phyloP scores from a whole-genome alignment of 2,113 vertebrate species.

The Pandion haliaetus region DNA sequence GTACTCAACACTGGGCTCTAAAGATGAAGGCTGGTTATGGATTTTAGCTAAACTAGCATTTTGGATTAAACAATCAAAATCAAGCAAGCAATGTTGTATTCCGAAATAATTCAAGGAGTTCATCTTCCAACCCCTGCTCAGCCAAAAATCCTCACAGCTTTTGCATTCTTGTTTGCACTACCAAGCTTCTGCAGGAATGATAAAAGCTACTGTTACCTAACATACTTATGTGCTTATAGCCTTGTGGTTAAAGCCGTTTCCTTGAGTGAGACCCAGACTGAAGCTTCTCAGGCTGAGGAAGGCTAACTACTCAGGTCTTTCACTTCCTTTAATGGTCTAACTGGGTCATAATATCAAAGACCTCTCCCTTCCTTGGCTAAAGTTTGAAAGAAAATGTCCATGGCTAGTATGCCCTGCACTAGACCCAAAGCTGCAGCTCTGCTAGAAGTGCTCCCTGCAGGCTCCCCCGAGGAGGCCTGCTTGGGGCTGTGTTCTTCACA shows the following conservation, averaged over 20 bases:
- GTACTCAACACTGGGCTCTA: neutral
- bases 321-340: neutral
- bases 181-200: neutral
- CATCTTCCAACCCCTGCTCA: neutral
- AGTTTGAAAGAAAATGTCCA: neutral
- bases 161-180: neutral
- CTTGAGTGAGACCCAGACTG: neutral
- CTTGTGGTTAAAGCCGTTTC: neutral
- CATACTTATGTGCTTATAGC: rapidly evolving
- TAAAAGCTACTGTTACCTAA: neutral
- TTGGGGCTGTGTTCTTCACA: neutral
- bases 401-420: neutral
- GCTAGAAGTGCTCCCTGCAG: neutral
- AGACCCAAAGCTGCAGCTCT: neutral
- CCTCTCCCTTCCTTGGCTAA: neutral
- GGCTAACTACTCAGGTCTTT: neutral
- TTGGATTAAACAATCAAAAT: neutral
- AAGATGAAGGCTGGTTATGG: neutral
- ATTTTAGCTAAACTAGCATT: neutral
- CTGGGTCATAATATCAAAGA: neutral
- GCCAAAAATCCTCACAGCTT: neutral
- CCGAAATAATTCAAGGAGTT: neutral
- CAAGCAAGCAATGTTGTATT: neutral
- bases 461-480: neutral
- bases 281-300: neutral